Conservation (phyloP, 2,797 vertebrate species). For the Phoebastria nigripes region DNA sequence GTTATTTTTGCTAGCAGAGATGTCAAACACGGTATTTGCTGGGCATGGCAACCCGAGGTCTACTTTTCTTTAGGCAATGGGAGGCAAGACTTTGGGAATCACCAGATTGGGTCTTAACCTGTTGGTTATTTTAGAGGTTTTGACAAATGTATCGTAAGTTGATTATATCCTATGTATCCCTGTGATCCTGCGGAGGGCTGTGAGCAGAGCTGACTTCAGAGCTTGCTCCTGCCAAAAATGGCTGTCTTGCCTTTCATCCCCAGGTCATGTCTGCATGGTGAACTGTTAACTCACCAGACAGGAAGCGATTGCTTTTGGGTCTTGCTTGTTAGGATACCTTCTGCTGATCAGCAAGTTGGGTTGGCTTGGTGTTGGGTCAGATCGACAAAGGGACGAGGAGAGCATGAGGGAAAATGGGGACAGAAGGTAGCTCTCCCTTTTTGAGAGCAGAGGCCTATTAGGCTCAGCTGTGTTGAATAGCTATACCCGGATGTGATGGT, state of each 20-base stretch:
- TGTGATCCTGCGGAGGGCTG: background rate
- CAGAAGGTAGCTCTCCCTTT: background rate
- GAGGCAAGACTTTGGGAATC: background rate
- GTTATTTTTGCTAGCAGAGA: background rate
- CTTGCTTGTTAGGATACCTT: background rate
- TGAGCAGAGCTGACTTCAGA: background rate
- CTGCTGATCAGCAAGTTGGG: background rate
- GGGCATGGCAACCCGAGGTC: background rate
- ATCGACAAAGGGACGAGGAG: background rate
- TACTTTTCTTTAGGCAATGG: background rate
- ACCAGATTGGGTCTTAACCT: background rate
- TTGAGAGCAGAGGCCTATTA: background rate
- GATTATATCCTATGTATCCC: background rate
- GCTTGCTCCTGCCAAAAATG: background rate
- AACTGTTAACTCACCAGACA: background rate
- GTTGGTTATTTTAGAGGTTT: background rate
- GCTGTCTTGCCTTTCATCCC: background rate
- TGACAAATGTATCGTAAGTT: background rate
- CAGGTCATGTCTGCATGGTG: too few relatives aligned
- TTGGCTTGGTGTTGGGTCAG: background rate
- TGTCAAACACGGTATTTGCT: background rate
- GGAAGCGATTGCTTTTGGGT: background rate
- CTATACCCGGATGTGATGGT: background rate
- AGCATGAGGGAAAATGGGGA: background rate
- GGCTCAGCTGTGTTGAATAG: background rate